Percentiles rank a stretch among this genome's conserved stretches.
Evolutionary conservation across 64 coral and sea anemone genomes (phyloP).

Genomic region (Stylophora pistillata): DNA sequence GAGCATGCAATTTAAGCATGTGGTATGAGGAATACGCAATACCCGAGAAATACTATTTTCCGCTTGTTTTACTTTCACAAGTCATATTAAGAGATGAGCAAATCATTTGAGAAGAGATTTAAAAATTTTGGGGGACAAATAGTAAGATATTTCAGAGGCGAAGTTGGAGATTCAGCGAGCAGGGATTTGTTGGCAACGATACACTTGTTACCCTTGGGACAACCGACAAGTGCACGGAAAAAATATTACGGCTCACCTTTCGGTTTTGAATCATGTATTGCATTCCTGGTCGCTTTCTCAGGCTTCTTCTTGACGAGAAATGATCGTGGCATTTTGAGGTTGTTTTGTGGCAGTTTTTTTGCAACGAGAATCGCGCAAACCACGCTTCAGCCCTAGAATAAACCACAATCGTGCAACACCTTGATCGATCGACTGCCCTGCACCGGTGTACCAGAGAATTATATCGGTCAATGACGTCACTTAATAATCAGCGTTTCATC

Average conservation of each 20-base stretch:
- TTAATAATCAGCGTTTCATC: conserved; percentile 6
- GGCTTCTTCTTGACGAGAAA: conserved; percentile 72
- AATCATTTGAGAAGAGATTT: not conserved
- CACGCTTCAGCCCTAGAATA: not conserved
- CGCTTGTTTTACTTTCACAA: not conserved
- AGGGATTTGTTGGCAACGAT: conserved; percentile 5
- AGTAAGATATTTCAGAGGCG: not conserved
- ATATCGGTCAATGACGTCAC: conserved; percentile 32
- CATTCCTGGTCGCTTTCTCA: conserved; percentile 26
- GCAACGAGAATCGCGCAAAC: not conserved
- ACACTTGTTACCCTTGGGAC: conserved; percentile 65
- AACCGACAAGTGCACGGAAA: conserved; percentile 59
- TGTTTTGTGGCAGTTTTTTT: not conserved
- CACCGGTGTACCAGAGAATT: conserved; percentile 12
- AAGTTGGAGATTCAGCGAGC: not conserved
- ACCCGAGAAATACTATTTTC: not conserved
- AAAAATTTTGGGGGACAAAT: not conserved
- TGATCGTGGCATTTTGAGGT: conserved; percentile 64
- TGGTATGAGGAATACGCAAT: not conserved
- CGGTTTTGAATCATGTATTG: not conserved
- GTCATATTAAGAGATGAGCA: not conserved
- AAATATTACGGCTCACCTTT: conserved; percentile 8
- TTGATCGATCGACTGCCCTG: not conserved
- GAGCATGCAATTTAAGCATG: conserved; percentile 20
- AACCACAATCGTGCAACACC: not conserved